A percentile compares a stretch with the other conserved stretches of the same genome.
These are phyloP conservation scores for Cataglyphis hispanica DNA, from an alignment of 1,140 invertebrate species.

Conservation along the genomic window DNA sequence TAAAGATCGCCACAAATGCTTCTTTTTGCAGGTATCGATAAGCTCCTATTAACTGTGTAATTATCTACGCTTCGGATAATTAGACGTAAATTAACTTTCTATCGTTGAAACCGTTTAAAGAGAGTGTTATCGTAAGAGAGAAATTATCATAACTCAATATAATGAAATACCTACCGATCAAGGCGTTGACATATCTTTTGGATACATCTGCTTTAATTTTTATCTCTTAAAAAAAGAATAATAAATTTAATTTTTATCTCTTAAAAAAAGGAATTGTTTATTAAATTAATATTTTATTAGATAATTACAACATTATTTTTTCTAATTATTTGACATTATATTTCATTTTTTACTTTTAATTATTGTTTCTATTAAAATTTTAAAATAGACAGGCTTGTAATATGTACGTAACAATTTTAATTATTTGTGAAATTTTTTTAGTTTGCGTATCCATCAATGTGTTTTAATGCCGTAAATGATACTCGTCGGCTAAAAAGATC, in stretches of 20 bases:
- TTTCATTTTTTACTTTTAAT: neutral
- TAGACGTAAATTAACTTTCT: conserved; percentile 55
- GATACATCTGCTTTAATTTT: conserved; percentile 24
- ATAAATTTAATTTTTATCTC: conserved; percentile 1
- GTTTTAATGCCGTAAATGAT: neutral
- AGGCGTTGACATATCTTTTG: conserved; percentile 26
- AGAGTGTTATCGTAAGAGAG: neutral
- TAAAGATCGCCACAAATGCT: neutral
- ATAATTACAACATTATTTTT: neutral
- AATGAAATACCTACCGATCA: conserved; percentile 43
- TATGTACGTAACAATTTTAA: neutral
- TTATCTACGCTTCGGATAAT: conserved; percentile 46
- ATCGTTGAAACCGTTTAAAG: conserved; percentile 42
- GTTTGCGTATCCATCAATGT: conserved; percentile 2
- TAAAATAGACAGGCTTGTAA: neutral
- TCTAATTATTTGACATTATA: neutral
- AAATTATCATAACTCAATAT: conserved; percentile 48
- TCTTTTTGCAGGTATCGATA: conserved; percentile 37
- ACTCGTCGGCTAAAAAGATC: conserved; percentile 12
- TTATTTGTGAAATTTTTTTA: neutral
- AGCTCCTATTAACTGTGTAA: conserved; percentile 41
- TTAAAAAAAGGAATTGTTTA: neutral
- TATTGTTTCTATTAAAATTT: neutral
- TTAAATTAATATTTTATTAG: neutral
- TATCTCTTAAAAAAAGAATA: neutral